These are phyloP conservation scores for Limosa lapponica DNA, from an alignment of 2,797 vertebrate species.

Conservation along the genomic window DNA sequence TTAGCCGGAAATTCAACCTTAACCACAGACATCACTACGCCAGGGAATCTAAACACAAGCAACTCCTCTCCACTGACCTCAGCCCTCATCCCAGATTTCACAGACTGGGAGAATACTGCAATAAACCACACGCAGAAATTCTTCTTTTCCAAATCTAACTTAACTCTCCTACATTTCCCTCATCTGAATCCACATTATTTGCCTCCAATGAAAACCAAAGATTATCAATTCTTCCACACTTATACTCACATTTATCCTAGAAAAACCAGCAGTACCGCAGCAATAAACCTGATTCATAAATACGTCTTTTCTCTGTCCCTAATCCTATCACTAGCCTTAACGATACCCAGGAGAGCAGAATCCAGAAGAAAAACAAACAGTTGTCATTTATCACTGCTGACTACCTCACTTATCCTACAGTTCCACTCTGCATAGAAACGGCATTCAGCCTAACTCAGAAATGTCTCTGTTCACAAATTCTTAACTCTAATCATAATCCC, in stretches of 20 bases:
- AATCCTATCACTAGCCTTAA: background rate
- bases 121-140: background rate
- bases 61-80: background rate
- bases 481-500: background rate
- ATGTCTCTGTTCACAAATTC: background rate
- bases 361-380: background rate
- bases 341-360: background rate
- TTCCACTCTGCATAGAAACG: background rate
- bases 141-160: background rate
- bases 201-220: background rate
- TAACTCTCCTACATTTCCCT: background rate
- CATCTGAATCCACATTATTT: background rate
- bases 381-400: constrained; percentile 2
- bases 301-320: background rate
- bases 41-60: background rate
- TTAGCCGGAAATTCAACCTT: background rate
- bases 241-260: background rate
- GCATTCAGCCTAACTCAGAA: background rate
- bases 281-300: constrained; percentile 3
- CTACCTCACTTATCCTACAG: background rate
- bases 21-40: background rate
- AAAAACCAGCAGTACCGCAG: background rate
- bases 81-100: background rate
- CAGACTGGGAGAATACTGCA: background rate
- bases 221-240: background rate